Evolutionary conservation across 2,888 invertebrate genomes (phyloP), one percentile per base, ranked within the genome.

Genomic region (Apoderus coryli): DNA sequence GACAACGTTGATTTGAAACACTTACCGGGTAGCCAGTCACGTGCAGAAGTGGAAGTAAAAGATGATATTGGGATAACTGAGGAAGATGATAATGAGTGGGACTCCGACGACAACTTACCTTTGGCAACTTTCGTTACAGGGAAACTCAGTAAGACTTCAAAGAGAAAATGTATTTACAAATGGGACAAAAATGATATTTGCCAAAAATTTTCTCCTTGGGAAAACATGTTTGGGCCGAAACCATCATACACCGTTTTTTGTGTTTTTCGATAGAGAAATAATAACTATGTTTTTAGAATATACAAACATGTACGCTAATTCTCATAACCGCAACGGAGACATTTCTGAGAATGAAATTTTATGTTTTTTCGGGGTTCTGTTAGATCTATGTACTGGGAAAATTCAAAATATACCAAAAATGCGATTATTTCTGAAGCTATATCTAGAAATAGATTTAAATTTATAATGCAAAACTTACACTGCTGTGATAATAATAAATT

Each of bases 401-500:
- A 34, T 34, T 34, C 36, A n/a, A 29, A 27, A 10, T 39, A 39
- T 28, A 31, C 37, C 11, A 33, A 35, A 5, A 39, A 39, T 19
- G 19, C 19, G 6, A n/a, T 19, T 19, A n/a, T 19, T 19, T 19
- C 7, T 19, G 19, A 19, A 19, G 19, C 19, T n/a, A 19, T 19
- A 19, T 19, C 19, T 19, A 19, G 19, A 19, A 19, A 19, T 19
- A 19, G 19, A 19, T 19, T 19, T n/a, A 19, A 19, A 19, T 19
- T 19, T 19, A 19, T 19, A 19, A 19, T 19, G 19, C 19, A 19
- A 19, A 19, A 19, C 19, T 7, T 19, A 19, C 19, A 19, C 19
- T 19, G 19, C 9, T 33, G 32, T n/a, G 44, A 48, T 24, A 47
- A 48, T 37, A 33, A 31, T 25, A 39, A 34, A 25, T 16, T 46